A percentile compares a stretch with the other conserved stretches of the same genome.
phyloP scores from a whole-genome alignment of 1,140 invertebrate genomes.

The Coelopa frigida region DNA sequence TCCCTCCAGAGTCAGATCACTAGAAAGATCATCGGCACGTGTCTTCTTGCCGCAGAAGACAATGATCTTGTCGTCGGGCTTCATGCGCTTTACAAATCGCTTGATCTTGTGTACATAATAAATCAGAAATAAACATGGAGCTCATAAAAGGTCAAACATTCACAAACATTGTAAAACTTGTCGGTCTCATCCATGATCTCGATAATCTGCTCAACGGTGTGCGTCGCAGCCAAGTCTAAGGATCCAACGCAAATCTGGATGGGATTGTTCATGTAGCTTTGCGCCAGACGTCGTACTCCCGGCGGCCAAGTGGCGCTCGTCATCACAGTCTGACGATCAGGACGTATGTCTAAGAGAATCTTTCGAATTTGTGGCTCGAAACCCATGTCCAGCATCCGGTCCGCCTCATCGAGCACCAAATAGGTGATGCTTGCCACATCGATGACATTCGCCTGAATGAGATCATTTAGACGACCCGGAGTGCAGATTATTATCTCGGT shows the following conservation, averaged over 20 bases:
- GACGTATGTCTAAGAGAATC: constrained; percentile 66
- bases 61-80: constrained; percentile 69
- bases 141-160: constrained; percentile 17
- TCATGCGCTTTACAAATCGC: constrained; percentile 49
- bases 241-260: constrained; percentile 83
- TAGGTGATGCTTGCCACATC: constrained; percentile 73
- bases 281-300: constrained; percentile 71
- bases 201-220: constrained; percentile 72
- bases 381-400: constrained; percentile 75
- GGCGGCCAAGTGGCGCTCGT: constrained; percentile 84
- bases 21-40: constrained; percentile 71
- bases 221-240: constrained; percentile 75
- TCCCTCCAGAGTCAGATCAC: constrained; percentile 63
- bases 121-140: constrained; percentile 31
- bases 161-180: constrained; percentile 56
- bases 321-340: constrained; percentile 80
- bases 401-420: constrained; percentile 88
- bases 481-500: constrained; percentile 87
- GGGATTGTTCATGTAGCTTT: constrained; percentile 79
- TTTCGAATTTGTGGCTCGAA: constrained; percentile 84
- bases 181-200: constrained; percentile 68
- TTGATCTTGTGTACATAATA: constrained; percentile 50
- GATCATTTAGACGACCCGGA: constrained; percentile 79
- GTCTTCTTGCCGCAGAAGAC: constrained; percentile 82
- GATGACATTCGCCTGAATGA: constrained; percentile 57